Base-by-base conservation (phyloP, 1,140 invertebrate genomes). In the Bombus ignitus region DNA sequence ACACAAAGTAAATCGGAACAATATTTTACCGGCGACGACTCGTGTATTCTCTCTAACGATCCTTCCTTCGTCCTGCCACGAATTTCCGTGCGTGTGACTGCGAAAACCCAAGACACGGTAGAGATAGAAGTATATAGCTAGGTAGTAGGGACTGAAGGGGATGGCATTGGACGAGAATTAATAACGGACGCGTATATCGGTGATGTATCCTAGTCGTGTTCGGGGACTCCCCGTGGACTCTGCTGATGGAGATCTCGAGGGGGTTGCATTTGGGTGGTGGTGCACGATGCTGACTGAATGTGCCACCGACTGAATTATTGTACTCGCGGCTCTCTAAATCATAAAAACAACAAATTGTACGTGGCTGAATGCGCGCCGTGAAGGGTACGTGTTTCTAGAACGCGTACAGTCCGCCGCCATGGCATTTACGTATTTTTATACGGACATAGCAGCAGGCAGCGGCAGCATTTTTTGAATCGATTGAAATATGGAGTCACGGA, bases 331-430 rank as follows among this genome's bases (percentile, higher is more conserved):
- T 85, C 90, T 83, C 87, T 94, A 93, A 92, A 94, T 93, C 93
- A 93, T 92, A 92, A 92, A 93, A 93, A 93, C 91, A 92, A 92
- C 93, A 92, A 93, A 93, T 93, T 92, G 90, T 91, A 85, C 65
- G 86, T 77, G 85, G 85, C 47, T 66, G 53, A 71, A 81, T 32
- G 53, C 0, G 37, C 8, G 3, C n/a, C 8, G 18, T 66, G 35
- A n/a, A 25, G 28, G 57, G 57, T 25, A 37, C 62, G 71, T 73
- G 47, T 65, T 70, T 42, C 15, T 53, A 10, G 32, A 25, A 32
- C 25, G 62, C 22, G n/a, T n/a, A 32, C 22, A 47, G 6, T 10
- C 39, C 6, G 25, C 57, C 35, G n/a, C 57, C 78, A 68, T 71
- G 22, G 37, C 28, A n/a, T 81, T 59, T 71, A 37, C 13, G 62